Percentiles rank a stretch among this genome's conserved stretches.
Evolutionary conservation across 2,797 vertebrate species (phyloP).

Genomic region (Chrysolophus pictus): DNA sequence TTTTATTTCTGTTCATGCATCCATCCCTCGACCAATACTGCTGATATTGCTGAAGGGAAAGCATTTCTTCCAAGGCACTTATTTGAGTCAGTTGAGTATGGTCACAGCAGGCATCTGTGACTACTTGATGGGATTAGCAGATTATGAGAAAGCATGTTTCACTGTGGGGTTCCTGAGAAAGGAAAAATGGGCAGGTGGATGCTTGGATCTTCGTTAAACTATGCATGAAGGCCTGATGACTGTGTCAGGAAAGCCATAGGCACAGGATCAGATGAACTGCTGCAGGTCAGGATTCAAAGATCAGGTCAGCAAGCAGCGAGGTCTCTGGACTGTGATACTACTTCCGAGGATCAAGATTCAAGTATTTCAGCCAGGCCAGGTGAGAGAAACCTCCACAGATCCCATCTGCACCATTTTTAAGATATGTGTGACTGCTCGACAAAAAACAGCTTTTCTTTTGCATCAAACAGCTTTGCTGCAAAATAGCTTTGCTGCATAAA

Average conservation of each 20-base stretch:
- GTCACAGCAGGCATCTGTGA: slow-evolving; percentile 50
- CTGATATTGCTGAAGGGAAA: slow-evolving; percentile 28
- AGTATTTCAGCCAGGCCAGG: neutral
- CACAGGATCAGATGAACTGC: neutral
- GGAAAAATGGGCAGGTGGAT: neutral
- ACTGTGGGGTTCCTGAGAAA: slow-evolving; percentile 11
- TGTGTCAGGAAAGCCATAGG: neutral
- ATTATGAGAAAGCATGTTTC: slow-evolving; percentile 49
- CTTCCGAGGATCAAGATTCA: neutral
- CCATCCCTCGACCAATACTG: neutral
- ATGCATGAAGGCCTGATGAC: slow-evolving; percentile 1
- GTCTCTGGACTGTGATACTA: neutral
- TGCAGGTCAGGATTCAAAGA: neutral
- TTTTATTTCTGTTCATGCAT: slow-evolving; percentile 13
- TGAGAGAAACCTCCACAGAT: slow-evolving; percentile 16
- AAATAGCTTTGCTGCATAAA: slow-evolving; percentile 26
- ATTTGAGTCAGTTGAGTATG: neutral
- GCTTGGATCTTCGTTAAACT: slow-evolving; percentile 22
- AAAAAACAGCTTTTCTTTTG: slow-evolving; percentile 53
- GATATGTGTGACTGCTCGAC: neutral
- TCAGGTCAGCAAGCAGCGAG: neutral
- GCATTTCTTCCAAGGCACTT: neutral
- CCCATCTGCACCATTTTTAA: neutral
- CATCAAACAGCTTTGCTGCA: slow-evolving; percentile 2
- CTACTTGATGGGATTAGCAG: slow-evolving; percentile 61